Conservation (phyloP, 1,140 invertebrate genomes). For the Halictus rubicundus region DNA sequence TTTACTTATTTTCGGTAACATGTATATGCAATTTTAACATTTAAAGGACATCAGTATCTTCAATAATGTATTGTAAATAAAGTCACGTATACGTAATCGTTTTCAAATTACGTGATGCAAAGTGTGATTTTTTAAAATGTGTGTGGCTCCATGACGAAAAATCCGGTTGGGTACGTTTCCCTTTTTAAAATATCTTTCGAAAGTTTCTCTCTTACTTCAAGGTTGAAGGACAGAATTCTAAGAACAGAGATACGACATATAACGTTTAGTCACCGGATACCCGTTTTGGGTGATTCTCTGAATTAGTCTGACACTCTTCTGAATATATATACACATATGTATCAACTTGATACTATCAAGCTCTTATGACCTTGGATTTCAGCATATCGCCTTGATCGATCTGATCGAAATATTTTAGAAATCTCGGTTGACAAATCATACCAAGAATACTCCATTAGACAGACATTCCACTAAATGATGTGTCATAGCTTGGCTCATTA, state of each 20-base stretch:
- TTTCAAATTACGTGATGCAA: neutral
- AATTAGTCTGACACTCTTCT: neutral
- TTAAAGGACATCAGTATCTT: too few species aligned
- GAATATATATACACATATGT: too few species aligned
- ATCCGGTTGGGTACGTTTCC: neutral
- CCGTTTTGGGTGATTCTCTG: neutral
- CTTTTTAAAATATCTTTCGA: neutral
- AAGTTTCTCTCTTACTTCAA: slow-evolving; percentile 17
- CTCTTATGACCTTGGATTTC: neutral
- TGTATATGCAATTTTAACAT: too few species aligned
- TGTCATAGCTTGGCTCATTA: too few species aligned
- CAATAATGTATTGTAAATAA: too few species aligned
- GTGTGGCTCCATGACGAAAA: too few species aligned
- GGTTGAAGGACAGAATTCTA: neutral
- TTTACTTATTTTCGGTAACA: too few species aligned
- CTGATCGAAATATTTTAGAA: neutral
- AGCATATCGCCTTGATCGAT: neutral
- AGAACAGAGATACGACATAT: neutral
- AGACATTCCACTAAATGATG: too few species aligned
- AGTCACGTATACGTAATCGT: too few species aligned
- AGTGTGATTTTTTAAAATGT: neutral
- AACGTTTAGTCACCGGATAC: neutral
- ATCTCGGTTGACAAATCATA: too few species aligned
- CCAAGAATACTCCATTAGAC: too few species aligned
- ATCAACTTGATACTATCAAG: too few species aligned